These are phyloP conservation scores for Tenualosa thibaudeaui DNA, from an alignment of 2,797 vertebrate genomes.

Conservation along the genomic window DNA sequence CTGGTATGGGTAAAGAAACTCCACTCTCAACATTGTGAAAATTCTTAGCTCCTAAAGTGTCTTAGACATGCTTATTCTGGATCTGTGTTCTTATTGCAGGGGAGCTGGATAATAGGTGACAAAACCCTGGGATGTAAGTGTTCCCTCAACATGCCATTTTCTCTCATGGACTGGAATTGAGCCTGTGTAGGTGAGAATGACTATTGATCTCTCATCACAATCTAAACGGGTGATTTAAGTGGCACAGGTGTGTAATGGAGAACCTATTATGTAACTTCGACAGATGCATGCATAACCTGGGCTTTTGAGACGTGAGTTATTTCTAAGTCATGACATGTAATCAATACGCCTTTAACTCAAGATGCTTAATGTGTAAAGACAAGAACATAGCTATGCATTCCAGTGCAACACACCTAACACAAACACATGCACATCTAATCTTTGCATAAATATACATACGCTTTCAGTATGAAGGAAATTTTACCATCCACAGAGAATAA, in stretches of 20 bases:
- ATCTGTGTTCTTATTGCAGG: too few relatives aligned
- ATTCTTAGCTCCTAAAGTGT: too few relatives aligned
- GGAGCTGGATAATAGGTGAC: too few relatives aligned
- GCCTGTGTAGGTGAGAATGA: conserved; percentile 23
- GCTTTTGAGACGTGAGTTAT: not conserved
- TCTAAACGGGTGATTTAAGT: conserved; percentile 29
- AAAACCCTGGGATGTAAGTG: not conserved
- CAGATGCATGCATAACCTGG: not conserved
- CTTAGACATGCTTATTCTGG: too few relatives aligned
- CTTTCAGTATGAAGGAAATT: not conserved
- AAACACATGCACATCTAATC: not conserved
- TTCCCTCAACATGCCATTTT: not conserved
- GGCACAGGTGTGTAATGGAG: not conserved
- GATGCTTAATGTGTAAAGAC: not conserved
- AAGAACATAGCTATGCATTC: not conserved
- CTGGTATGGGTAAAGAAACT: too few relatives aligned
- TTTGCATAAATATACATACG: not conserved
- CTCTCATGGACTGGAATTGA: not conserved
- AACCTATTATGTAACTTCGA: not conserved
- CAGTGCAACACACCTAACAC: not conserved
- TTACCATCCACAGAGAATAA: too few relatives aligned
- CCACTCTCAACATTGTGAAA: not conserved
- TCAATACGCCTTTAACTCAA: not conserved
- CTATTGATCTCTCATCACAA: conserved; percentile 45
- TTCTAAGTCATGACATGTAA: not conserved